Base-by-base conservation (phyloP, 2,888 invertebrate species). In the Drosophila demipolita region DNA sequence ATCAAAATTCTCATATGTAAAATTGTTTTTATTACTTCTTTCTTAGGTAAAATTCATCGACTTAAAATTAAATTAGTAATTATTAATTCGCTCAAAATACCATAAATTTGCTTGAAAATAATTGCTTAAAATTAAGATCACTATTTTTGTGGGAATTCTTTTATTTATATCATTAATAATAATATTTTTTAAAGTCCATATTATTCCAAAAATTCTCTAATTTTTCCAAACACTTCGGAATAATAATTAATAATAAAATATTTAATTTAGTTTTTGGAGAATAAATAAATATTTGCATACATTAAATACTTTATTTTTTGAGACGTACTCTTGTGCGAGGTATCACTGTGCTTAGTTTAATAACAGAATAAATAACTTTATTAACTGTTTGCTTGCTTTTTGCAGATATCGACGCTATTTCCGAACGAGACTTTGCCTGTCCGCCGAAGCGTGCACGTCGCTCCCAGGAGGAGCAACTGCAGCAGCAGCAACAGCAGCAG, bases 401-500 rank as follows among this genome's bases (percentile, higher is more conserved):
- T n/a, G 2, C 73, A 93, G 93, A 93, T 91, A 90, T 91, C 83
- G 93, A 93, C 89, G 92, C 92, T 54, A 92, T 92, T 64, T 96
- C 96, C 69, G 96, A 96, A 92, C 94, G 96, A 75, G 96, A 96
- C 93, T 94, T 95, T 92, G 95, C 95, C 73, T 96, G 96, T 88
- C 96, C 96, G 57, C 95, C 96, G 58, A 96, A 96, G 93, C 94
- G 96, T 61, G 94, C 96, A 68, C 94, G 96, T 73, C 95, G 96
- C 89, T 90, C 81, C 20, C 95, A 96, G 88, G 93, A 93, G 12
- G 67, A 74, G 26, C 77, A 74, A n/a, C 77, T 80, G 38, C 52
- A 53, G 57, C 66, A 40, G 12, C 62, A 23, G 29, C 57, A 17
- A 0, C n/a, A 36, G 17, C 68, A 67, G 32, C 26, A 11, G 26